phyloP scores from a whole-genome alignment of 2,113 vertebrate species.

The Gopherus evgoodei region DNA sequence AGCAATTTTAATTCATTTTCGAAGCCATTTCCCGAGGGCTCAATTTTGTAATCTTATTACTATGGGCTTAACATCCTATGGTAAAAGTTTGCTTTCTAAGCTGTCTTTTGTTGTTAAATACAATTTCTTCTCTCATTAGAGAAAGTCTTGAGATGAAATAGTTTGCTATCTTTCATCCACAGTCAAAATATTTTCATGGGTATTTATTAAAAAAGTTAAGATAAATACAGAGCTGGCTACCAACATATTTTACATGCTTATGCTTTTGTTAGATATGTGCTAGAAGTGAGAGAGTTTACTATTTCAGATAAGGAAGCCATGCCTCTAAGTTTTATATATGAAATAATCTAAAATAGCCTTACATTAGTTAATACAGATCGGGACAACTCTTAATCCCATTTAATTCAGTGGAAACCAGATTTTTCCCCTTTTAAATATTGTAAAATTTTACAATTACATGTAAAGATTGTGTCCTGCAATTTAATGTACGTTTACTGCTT shows the following conservation, averaged over 20 bases:
- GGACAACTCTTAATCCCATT: neutral
- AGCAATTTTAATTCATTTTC: slow-evolving; percentile 71
- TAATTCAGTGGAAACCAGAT: neutral
- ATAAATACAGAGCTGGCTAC: neutral
- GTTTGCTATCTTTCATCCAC: neutral
- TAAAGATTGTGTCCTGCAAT: neutral
- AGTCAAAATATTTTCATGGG: neutral
- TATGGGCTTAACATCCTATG: slow-evolving; percentile 17
- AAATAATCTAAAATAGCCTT: neutral
- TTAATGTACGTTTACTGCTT: neutral
- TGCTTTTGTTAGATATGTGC: neutral
- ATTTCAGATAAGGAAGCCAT: neutral
- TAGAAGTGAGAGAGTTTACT: neutral
- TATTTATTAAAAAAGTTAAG: slow-evolving; percentile 28
- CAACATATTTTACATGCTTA: neutral
- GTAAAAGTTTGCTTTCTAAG: slow-evolving; percentile 56
- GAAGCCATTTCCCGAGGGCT: slow-evolving; percentile 61
- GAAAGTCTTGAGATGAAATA: slow-evolving; percentile 33
- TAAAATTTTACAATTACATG: accelerated
- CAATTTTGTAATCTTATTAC: slow-evolving; percentile 67
- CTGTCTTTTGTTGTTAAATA: slow-evolving; percentile 56
- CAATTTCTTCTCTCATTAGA: slow-evolving; percentile 44
- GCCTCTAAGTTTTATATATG: neutral
- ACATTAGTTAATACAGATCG: neutral
- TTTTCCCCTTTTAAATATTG: neutral